Conservation (phyloP, 2,113 vertebrate species). For the Recurvirostra avosetta region DNA sequence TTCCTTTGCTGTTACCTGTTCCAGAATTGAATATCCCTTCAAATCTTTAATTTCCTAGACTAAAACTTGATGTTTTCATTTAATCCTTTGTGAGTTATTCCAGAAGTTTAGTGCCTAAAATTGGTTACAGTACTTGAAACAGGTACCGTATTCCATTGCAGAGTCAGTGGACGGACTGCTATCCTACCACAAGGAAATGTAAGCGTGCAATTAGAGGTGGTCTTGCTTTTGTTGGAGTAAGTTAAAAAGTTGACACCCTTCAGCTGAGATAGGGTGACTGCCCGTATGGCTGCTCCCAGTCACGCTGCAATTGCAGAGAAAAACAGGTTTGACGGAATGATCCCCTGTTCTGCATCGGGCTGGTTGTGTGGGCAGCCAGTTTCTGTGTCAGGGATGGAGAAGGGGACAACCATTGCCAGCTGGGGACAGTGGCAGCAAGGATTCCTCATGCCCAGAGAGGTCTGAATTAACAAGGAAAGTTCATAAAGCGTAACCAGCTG, state of each 20-base stretch:
- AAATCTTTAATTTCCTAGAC: background rate
- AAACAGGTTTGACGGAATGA: background rate
- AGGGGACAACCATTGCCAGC: background rate
- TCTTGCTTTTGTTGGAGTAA: background rate
- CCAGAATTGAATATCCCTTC: background rate
- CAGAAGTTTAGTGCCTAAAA: background rate
- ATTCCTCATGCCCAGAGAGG: background rate
- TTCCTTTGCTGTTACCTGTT: background rate
- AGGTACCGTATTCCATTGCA: background rate
- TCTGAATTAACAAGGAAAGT: background rate
- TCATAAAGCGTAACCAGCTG: background rate
- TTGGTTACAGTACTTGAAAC: background rate
- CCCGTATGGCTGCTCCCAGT: background rate
- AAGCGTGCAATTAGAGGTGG: background rate
- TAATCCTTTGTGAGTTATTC: background rate
- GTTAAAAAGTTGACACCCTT: background rate
- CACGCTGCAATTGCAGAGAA: background rate
- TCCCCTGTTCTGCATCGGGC: accelerated
- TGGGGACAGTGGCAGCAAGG: background rate
- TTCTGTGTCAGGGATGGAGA: background rate
- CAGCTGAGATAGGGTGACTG: background rate
- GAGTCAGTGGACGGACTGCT: background rate
- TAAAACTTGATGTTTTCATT: background rate
- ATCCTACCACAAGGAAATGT: background rate
- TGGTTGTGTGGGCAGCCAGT: background rate